These are phyloP conservation scores for Ptilorrhoa leucosticta DNA, from an alignment of 2,113 vertebrate species.

Conservation along the genomic window DNA sequence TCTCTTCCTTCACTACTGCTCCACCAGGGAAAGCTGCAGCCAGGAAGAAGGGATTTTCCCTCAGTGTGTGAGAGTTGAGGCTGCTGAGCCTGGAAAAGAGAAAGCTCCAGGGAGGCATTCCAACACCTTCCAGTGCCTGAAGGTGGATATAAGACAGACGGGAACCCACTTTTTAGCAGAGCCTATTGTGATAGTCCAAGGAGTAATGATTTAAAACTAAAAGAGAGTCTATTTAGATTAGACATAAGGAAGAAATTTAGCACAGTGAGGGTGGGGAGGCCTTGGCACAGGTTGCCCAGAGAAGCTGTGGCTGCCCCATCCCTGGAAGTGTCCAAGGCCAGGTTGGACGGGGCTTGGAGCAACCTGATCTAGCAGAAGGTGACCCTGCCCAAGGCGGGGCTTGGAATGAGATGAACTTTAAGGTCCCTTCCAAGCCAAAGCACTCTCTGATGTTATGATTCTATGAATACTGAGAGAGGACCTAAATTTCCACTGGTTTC, in stretches of 20 bases:
- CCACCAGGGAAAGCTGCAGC: not conserved
- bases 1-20: not conserved
- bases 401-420: not conserved
- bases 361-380: rapidly evolving
- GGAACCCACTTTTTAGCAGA: no score
- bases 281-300: not conserved
- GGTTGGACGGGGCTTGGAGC: rapidly evolving
- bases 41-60: not conserved
- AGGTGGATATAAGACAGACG: not conserved
- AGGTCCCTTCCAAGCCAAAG: not conserved
- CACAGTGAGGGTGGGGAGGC: rapidly evolving
- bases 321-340: not conserved
- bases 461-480: not conserved
- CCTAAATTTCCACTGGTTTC: not conserved
- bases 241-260: not conserved
- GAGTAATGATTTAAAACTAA: not conserved
- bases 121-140: not conserved
- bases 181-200: no score
- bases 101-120: not conserved
- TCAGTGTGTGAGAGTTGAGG: not conserved
- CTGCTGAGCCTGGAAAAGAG: not conserved
- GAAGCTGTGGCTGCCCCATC: not conserved
- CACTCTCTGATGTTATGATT: not conserved
- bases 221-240: not conserved
- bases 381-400: not conserved